Conservation (phyloP, 2,113 vertebrate genomes). For the Ochotona princeps region DNA sequence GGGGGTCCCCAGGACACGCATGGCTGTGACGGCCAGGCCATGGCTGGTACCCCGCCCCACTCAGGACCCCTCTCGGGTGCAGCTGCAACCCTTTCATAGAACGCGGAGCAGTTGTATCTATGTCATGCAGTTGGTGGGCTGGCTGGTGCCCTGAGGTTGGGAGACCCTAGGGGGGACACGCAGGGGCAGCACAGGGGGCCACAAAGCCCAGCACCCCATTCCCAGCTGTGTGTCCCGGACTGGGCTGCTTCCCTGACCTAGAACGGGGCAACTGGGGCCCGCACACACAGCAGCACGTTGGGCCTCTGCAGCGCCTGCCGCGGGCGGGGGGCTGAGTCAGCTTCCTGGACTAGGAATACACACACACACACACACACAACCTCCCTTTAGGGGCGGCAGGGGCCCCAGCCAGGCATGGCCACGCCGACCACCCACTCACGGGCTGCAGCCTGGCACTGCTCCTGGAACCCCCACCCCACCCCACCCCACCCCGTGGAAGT, state of each 20-base stretch:
- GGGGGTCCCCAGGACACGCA: no score
- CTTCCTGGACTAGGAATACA: neutral
- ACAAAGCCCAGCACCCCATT: no score
- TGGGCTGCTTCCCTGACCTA: neutral
- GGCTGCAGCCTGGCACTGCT: neutral
- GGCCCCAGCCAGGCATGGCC: neutral
- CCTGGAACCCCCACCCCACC: neutral
- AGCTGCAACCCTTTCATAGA: no score
- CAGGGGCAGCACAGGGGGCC: neutral
- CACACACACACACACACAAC: no score
- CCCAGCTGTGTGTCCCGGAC: neutral
- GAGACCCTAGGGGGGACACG: no score
- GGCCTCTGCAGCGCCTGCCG: neutral
- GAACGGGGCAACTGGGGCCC: conserved; percentile 54
- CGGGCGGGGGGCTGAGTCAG: neutral
- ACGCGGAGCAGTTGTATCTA: no score
- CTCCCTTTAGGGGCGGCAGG: neutral
- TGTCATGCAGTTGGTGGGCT: no score
- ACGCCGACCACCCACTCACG: conserved; percentile 19
- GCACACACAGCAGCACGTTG: no score
- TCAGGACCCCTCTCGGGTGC: no score
- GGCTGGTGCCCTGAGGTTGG: no score
- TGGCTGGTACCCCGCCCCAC: no score
- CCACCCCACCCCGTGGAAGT: neutral
- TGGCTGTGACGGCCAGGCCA: no score